These are phyloP conservation scores for Callocephalon fimbriatum DNA, from an alignment of 2,113 vertebrate genomes.

Conservation along the genomic window DNA sequence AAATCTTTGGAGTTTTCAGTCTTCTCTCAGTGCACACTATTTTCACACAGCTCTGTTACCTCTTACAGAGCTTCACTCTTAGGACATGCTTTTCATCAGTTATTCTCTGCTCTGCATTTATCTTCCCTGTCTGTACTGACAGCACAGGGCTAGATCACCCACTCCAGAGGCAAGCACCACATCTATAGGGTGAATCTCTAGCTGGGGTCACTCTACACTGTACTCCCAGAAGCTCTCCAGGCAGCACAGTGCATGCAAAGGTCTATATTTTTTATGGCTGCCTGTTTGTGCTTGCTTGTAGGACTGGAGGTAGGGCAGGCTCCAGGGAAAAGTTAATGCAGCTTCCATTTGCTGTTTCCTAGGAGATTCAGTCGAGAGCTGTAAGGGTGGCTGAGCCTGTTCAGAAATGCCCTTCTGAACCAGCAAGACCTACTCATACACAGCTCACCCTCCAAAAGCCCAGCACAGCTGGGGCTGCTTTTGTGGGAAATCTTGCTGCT, in stretches of 20 bases:
- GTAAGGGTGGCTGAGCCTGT: background rate
- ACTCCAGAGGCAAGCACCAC: background rate
- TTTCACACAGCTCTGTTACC: constrained; percentile 16
- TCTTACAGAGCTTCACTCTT: constrained; percentile 40
- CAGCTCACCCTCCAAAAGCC: background rate
- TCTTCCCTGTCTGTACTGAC: background rate
- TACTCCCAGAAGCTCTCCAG: background rate
- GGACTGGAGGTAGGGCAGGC: background rate
- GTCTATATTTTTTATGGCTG: background rate
- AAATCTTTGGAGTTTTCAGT: background rate
- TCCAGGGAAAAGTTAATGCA: background rate
- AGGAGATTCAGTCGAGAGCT: constrained; percentile 15
- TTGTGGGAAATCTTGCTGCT: background rate
- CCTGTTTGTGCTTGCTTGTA: background rate
- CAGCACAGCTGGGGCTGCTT: background rate
- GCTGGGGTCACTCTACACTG: background rate
- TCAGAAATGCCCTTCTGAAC: background rate
- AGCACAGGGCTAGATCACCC: background rate
- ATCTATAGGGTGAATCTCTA: background rate
- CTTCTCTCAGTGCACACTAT: constrained; percentile 18
- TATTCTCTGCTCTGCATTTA: background rate
- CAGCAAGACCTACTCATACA: background rate
- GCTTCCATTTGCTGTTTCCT: constrained; percentile 43
- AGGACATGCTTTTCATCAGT: background rate
- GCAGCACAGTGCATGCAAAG: accelerated